Evolutionary conservation across 2,888 invertebrate species (phyloP).

Genomic region (Drosophila neotestacea): DNA sequence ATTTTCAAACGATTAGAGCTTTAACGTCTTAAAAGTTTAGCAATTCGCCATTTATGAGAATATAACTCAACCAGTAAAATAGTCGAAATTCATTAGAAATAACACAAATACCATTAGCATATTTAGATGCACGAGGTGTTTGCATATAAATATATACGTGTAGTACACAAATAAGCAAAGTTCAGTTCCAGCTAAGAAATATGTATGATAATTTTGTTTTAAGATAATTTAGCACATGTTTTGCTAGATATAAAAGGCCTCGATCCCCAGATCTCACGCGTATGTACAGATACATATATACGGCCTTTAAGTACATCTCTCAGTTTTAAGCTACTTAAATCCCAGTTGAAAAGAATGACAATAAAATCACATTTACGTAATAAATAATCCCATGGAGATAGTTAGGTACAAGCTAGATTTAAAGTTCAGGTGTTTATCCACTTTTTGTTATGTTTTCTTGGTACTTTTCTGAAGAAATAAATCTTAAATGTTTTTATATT

Average conservation of each 20-base stretch:
- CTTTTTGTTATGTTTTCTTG: slow-evolving; percentile 9
- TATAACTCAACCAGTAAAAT: background rate
- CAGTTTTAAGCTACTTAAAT: background rate
- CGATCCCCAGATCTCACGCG: background rate
- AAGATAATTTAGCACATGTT: background rate
- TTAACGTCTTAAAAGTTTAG: background rate
- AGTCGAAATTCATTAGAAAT: background rate
- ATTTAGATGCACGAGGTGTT: background rate
- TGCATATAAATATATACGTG: background rate
- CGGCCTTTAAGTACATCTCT: background rate
- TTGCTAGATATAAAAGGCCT: background rate
- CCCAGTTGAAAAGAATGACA: slow-evolving; percentile 14
- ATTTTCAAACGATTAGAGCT: background rate
- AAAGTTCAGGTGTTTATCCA: slow-evolving; percentile 31
- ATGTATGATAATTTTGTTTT: background rate
- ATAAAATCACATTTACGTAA: slow-evolving; percentile 7
- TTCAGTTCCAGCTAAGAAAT: background rate
- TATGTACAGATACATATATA: background rate
- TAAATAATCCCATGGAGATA: slow-evolving; percentile 2
- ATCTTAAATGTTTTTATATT: slow-evolving; percentile 26
- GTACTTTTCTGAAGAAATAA: slow-evolving; percentile 19
- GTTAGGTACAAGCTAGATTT: background rate
- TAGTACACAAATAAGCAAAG: background rate
- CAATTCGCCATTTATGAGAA: slow-evolving; percentile 1
- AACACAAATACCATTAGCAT: background rate